Percentiles rank a stretch among this genome's conserved stretches.
These are phyloP conservation scores for Eupithecia subumbrata DNA, from an alignment of 2,888 invertebrate species.

Conservation along the genomic window DNA sequence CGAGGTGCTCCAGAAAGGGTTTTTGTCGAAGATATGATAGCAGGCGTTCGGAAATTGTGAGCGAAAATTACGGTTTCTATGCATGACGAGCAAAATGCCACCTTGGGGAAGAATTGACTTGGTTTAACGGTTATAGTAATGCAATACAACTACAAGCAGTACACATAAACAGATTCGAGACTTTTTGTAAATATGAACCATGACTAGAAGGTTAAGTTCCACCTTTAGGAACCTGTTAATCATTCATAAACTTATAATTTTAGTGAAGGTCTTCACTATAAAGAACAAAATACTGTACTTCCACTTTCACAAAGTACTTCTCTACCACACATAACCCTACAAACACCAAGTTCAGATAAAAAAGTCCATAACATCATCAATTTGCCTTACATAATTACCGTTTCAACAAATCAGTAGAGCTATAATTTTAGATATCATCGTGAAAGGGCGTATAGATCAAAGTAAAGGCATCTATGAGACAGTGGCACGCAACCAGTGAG, in stretches of 20 bases:
- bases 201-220: neutral
- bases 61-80: neutral
- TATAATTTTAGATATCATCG: conserved; percentile 65
- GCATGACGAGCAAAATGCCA: neutral
- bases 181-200: neutral
- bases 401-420: conserved; percentile 74
- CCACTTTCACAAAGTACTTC: neutral
- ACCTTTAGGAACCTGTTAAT: neutral
- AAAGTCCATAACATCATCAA: conserved; percentile 66
- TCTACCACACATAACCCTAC: conserved; percentile 14
- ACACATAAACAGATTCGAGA: neutral
- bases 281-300: neutral
- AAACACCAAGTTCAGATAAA: conserved; percentile 42
- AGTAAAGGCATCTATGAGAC: conserved; percentile 59
- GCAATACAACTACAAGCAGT: neutral
- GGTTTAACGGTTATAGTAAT: neutral
- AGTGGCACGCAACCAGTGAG: conserved; percentile 54
- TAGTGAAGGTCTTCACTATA: neutral
- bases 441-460: conserved; percentile 55
- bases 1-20: conserved; percentile 30
- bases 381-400: conserved; percentile 74
- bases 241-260: neutral
- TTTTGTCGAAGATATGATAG: conserved; percentile 16
- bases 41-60: conserved; percentile 1
- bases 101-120: neutral